phyloP scores from a whole-genome alignment of 23 tunicate species.

The Botrylloides violaceus region DNA sequence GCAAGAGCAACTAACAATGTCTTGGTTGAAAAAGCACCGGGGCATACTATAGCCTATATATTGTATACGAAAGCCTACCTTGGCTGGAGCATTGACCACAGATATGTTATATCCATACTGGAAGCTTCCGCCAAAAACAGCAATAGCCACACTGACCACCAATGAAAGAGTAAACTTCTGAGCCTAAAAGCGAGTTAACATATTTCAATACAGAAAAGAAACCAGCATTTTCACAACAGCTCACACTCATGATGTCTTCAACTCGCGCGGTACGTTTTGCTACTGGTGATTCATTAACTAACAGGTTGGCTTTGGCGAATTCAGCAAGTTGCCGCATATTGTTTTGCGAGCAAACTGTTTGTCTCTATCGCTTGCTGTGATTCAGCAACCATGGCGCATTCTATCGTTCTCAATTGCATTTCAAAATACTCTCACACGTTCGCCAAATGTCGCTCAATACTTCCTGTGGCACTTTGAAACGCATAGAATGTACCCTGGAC shows the following conservation, averaged over 20 bases:
- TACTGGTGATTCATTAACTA: not conserved
- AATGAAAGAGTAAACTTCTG: constrained; percentile 22
- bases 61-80: constrained; percentile 25
- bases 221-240: not conserved
- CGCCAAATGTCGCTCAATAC: too few species aligned
- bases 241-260: not conserved
- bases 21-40: too few species aligned
- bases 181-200: not conserved
- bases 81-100: constrained; percentile 77
- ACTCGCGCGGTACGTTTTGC: not conserved
- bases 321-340: not conserved
- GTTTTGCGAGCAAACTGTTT: too few species aligned
- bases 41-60: too few species aligned
- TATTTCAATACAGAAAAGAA: not conserved
- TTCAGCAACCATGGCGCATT: too few species aligned
- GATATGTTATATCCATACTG: constrained; percentile 86
- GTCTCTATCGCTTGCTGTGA: too few species aligned
- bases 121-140: constrained; percentile 57
- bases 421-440: too few species aligned
- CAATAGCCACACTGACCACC: constrained; percentile 32
- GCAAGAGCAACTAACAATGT: too few species aligned
- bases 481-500: too few species aligned
- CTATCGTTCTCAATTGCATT: too few species aligned
- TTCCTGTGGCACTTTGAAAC: too few species aligned
- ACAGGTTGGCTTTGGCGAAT: not conserved